Percentiles rank a stretch among this genome's conserved stretches.
Conservation (phyloP, 2,797 vertebrate species). For the Poliocrania exsul region DNA sequence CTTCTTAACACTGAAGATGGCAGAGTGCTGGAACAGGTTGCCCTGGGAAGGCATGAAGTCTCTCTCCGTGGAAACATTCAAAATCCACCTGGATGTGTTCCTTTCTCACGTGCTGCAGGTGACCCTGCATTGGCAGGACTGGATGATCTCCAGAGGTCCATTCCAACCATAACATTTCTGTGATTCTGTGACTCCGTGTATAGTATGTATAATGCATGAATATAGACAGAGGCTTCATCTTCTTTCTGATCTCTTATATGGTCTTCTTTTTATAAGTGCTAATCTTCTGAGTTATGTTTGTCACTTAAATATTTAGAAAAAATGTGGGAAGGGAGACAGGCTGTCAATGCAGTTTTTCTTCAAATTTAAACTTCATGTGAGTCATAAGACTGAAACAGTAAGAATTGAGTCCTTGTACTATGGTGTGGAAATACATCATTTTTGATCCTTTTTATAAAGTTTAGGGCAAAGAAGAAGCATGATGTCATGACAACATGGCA, state of each 20-base stretch:
- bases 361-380: background rate
- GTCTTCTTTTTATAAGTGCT: background rate
- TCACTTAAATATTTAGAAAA: background rate
- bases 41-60: background rate
- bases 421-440: background rate
- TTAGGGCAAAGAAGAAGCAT: background rate
- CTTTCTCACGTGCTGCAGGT: background rate
- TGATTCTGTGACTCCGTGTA: background rate
- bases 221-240: background rate
- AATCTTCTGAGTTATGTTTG: background rate
- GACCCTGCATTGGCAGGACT: background rate
- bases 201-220: background rate
- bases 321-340: background rate
- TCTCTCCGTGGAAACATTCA: background rate
- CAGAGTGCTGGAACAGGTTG: background rate
- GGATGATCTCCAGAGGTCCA: background rate
- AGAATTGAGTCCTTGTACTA: background rate
- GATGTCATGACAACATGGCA: background rate
- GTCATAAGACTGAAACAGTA: rapidly evolving
- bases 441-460: background rate
- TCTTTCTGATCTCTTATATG: background rate
- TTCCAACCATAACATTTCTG: background rate
- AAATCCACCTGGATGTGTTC: rapidly evolving
- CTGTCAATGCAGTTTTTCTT: background rate
- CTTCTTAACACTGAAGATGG: background rate